Evolutionary conservation across 2,113 vertebrate genomes (phyloP).

Genomic region (Ameiurus melas): DNA sequence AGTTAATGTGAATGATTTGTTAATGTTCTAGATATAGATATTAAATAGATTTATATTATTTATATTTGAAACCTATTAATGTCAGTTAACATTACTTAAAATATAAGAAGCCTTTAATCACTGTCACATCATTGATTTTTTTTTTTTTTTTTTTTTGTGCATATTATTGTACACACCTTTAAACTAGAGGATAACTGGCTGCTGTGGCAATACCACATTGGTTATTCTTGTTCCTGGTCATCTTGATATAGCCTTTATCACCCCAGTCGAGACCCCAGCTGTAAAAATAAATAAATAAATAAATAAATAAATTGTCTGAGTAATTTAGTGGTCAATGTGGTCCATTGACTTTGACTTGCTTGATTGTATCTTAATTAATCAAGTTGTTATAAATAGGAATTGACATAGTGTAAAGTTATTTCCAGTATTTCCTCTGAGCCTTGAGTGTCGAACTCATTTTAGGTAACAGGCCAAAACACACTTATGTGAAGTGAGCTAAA

Average conservation of each 20-base stretch:
- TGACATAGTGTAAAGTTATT: background rate
- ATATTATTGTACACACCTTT: slow-evolving; percentile 11
- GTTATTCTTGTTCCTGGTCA: slow-evolving; percentile 75
- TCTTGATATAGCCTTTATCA: slow-evolving; percentile 72
- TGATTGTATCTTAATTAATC: background rate
- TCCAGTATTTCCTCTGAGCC: background rate
- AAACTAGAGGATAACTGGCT: slow-evolving; percentile 76
- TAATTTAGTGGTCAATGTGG: background rate
- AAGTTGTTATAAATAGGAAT: background rate
- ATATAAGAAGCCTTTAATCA: background rate
- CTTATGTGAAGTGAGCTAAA: background rate
- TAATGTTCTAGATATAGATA: background rate
- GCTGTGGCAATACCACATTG: slow-evolving; percentile 76
- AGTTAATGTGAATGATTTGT: background rate
- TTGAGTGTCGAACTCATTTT: background rate
- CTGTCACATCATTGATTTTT: background rate
- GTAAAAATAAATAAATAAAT: background rate
- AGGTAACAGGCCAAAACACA: background rate
- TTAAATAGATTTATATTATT: background rate
- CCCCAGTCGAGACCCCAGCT: slow-evolving; percentile 78
- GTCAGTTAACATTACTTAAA: background rate
- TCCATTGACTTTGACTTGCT: background rate
- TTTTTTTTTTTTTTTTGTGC: background rate
- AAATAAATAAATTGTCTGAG: background rate
- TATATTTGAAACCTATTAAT: background rate